Conservation (phyloP, 2,888 invertebrate species). For the Julus scandinavius region DNA sequence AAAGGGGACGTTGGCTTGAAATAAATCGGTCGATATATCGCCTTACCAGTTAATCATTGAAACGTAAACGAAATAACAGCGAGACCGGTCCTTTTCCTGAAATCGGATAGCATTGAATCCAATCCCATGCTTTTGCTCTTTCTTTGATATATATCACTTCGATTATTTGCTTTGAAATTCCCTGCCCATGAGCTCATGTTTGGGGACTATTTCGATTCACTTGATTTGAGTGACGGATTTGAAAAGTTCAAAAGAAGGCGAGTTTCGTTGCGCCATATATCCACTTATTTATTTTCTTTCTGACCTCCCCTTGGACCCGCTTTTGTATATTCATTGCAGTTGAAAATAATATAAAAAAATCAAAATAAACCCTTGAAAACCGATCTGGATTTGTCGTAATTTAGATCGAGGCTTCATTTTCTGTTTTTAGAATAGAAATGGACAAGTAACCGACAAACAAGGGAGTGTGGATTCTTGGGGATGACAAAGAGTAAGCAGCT, state of each 20-base stretch:
- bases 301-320: background rate
- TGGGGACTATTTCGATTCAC: constrained; percentile 29
- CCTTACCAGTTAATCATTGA: constrained; percentile 45
- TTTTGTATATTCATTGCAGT: background rate
- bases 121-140: background rate
- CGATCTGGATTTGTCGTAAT: constrained; percentile 44
- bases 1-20: background rate
- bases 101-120: constrained; percentile 38
- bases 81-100: constrained; percentile 22
- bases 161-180: constrained; percentile 45
- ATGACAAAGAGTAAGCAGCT: too few species aligned
- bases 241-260: constrained; percentile 37
- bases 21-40: background rate
- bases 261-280: background rate
- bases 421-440: background rate
- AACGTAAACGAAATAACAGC: background rate
- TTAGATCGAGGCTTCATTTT: background rate
- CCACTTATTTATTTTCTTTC: constrained; percentile 42
- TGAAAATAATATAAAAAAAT: background rate
- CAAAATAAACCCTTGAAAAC: background rate
- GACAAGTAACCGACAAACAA: background rate
- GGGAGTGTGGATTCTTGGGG: background rate
- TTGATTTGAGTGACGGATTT: constrained; percentile 24
- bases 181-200: constrained; percentile 36
- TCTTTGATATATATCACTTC: constrained; percentile 14